Conservation (phyloP, 2,888 invertebrate species). For the Eupithecia subumbrata region DNA sequence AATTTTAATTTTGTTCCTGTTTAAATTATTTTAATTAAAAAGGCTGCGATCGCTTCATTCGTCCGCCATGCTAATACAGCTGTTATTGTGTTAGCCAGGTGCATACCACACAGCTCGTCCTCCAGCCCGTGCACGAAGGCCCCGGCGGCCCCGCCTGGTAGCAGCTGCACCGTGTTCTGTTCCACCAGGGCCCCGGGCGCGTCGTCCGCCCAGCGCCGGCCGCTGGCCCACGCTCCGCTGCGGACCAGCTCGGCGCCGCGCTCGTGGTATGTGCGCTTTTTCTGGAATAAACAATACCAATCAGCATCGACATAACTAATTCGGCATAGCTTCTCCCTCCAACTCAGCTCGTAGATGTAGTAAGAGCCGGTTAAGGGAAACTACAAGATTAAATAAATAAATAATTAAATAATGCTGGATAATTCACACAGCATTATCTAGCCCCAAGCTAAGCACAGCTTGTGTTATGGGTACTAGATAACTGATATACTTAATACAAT, state of each 20-base stretch:
- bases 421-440: too few species aligned
- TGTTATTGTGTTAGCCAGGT: not conserved
- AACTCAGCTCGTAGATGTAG: too few species aligned
- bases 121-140: constrained; percentile 99
- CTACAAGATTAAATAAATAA: too few species aligned
- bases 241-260: constrained; percentile 92
- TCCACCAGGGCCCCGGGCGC: constrained; percentile 95
- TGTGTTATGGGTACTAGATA: too few species aligned
- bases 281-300: constrained; percentile 69
- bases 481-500: too few species aligned
- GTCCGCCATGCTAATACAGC: not conserved
- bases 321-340: too few species aligned
- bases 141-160: constrained; percentile 97
- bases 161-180: constrained; percentile 88
- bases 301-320: not conserved
- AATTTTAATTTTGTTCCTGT: too few species aligned
- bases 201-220: constrained; percentile 88
- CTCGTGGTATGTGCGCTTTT: constrained; percentile 93
- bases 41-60: too few species aligned
- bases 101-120: constrained; percentile 95
- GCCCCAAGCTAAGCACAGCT: too few species aligned
- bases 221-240: constrained; percentile 92
- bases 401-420: too few species aligned
- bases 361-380: too few species aligned
- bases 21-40: too few species aligned